Evolutionary conservation across 1,140 invertebrate genomes (phyloP).

Genomic region (Drosophila elegans): DNA sequence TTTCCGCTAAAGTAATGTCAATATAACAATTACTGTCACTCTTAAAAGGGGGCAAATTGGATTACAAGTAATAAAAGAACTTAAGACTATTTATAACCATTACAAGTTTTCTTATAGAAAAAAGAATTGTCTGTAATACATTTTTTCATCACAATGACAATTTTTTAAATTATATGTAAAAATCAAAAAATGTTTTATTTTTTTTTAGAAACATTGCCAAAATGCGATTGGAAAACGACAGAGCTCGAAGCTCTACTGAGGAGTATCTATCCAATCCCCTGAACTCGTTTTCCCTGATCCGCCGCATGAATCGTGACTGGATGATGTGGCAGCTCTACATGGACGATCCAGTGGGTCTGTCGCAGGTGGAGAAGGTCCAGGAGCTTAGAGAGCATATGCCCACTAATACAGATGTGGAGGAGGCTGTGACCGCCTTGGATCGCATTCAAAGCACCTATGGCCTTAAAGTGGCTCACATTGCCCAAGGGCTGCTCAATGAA

Average conservation of each 20-base stretch:
- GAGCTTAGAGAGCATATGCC: constrained; percentile 90
- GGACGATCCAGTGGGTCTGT: constrained; percentile 69
- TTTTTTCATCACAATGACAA: too few species aligned
- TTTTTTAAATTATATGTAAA: too few species aligned
- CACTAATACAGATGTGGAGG: constrained; percentile 94
- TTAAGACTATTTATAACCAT: too few species aligned
- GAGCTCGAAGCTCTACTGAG: constrained; percentile 90
- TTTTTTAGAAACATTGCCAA: not conserved
- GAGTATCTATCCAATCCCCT: constrained; percentile 70
- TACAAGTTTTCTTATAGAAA: too few species aligned
- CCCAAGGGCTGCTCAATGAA: constrained; percentile 94
- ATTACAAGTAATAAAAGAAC: too few species aligned
- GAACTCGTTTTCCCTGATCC: constrained; percentile 66
- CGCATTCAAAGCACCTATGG: constrained; percentile 97
- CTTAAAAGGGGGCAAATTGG: too few species aligned
- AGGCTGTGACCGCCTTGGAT: constrained; percentile 95
- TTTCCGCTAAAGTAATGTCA: too few species aligned
- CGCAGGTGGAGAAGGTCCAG: constrained; percentile 88
- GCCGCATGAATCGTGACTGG: constrained; percentile 75
- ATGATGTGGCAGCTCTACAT: constrained; percentile 60
- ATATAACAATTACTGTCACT: too few species aligned
- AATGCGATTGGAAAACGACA: constrained; percentile 89
- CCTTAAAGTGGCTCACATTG: constrained; percentile 93
- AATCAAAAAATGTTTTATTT: not conserved
- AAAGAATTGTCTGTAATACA: too few species aligned